These are phyloP conservation scores for Perca flavescens DNA, from an alignment of 2,113 vertebrate species.

Conservation along the genomic window DNA sequence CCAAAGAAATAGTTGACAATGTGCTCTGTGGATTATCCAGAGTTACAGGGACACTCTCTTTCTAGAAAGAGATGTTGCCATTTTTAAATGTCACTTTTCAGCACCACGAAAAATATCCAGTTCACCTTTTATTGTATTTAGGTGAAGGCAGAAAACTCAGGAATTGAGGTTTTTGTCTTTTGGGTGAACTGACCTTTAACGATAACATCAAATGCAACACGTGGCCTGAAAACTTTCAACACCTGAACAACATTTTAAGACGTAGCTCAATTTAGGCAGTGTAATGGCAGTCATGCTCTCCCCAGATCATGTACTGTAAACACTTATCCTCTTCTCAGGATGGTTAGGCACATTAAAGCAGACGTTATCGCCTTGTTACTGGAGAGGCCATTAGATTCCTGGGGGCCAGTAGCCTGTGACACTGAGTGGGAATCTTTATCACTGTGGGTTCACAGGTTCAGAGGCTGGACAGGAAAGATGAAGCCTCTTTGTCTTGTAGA, in stretches of 20 bases:
- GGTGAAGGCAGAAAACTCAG: not conserved
- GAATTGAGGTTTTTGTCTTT: not conserved
- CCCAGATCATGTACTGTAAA: slow-evolving; percentile 33
- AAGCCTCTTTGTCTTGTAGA: slow-evolving; percentile 28
- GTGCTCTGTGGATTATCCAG: not conserved
- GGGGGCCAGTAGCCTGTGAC: slow-evolving; percentile 36
- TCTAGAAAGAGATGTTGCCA: not conserved
- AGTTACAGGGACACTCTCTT: not conserved
- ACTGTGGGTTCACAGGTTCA: slow-evolving; percentile 34
- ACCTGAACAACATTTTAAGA: not conserved
- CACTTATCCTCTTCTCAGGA: slow-evolving; percentile 41
- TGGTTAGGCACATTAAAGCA: slow-evolving; percentile 31
- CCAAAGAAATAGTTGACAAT: not conserved
- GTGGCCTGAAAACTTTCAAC: not conserved
- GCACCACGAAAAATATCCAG: not conserved
- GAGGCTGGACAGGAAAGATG: slow-evolving; percentile 35
- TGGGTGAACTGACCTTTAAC: not conserved
- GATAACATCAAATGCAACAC: not conserved
- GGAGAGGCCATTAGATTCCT: slow-evolving; percentile 55
- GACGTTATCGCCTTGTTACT: slow-evolving; percentile 25
- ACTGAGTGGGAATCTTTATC: slow-evolving; percentile 46
- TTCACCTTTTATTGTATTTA: not conserved
- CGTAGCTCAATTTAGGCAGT: not conserved
- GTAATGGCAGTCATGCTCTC: slow-evolving; percentile 18
- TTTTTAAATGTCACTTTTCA: not conserved